These are phyloP conservation scores for Harpegnathos saltator DNA, from an alignment of 1,140 invertebrate species.

Conservation along the genomic window DNA sequence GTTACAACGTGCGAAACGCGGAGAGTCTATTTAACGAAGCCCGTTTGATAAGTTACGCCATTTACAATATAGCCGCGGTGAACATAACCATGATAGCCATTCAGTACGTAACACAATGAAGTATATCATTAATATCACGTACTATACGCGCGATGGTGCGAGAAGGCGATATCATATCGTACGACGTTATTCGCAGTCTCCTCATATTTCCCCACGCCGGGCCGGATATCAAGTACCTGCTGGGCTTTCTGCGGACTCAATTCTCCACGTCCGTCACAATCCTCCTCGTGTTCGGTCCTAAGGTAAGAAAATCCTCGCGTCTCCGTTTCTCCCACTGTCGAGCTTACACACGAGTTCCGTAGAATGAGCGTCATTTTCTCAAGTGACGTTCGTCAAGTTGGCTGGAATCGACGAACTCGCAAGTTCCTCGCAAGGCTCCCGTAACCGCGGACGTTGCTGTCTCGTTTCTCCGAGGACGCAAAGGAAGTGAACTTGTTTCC, in stretches of 20 bases:
- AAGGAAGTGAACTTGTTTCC: no score
- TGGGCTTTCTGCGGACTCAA: slow-evolving; percentile 95
- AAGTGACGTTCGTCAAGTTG: no score
- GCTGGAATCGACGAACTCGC: no score
- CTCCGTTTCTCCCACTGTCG: no score
- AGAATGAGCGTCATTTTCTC: no score
- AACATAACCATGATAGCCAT: slow-evolving; percentile 96
- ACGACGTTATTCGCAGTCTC: slow-evolving; percentile 87
- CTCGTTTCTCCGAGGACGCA: not conserved
- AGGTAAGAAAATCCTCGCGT: slow-evolving; percentile 86
- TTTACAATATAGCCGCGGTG: slow-evolving; percentile 96
- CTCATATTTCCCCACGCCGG: slow-evolving; percentile 94
- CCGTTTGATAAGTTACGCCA: slow-evolving; percentile 95
- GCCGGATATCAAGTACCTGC: slow-evolving; percentile 95
- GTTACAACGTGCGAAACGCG: slow-evolving; percentile 95
- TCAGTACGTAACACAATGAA: slow-evolving; percentile 90
- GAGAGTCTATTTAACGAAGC: slow-evolving; percentile 97
- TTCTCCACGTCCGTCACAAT: slow-evolving; percentile 94
- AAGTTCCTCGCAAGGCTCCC: no score
- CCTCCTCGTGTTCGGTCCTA: slow-evolving; percentile 94
- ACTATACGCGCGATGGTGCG: not conserved
- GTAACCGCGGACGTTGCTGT: no score
- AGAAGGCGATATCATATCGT: slow-evolving; percentile 1
- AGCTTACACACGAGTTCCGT: no score
- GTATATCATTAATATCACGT: slow-evolving; percentile 9